Conservation (phyloP, 2,888 invertebrate genomes). For the Orthosia gothica region DNA sequence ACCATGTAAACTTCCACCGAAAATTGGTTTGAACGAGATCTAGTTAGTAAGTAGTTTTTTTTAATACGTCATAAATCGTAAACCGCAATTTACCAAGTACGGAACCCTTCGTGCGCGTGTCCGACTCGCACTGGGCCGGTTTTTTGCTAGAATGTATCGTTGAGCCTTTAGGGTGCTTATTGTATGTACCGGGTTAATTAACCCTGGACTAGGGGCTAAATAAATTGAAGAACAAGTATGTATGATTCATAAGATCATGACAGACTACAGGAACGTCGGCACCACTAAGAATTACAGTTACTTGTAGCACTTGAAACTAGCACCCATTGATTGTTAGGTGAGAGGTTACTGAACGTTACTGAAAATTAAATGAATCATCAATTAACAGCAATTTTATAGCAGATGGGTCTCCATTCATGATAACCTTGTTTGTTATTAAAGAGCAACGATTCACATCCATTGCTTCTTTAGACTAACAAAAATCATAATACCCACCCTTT, state of each 20-base stretch:
- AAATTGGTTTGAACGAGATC: too few relatives aligned
- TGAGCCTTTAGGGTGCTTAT: too few relatives aligned
- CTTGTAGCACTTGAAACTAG: not conserved
- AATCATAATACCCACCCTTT: too few relatives aligned
- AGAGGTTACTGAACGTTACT: conserved; percentile 57
- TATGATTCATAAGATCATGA: conserved; percentile 33
- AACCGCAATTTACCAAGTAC: too few relatives aligned
- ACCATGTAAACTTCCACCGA: too few relatives aligned
- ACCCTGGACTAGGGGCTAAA: not conserved
- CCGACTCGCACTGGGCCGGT: too few relatives aligned
- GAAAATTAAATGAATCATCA: conserved; percentile 56
- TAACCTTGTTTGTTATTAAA: not conserved
- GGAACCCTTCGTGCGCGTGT: too few relatives aligned
- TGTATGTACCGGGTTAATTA: not conserved
- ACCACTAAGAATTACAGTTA: conserved; percentile 29
- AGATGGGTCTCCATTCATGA: conserved; percentile 21
- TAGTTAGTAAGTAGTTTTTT: too few relatives aligned
- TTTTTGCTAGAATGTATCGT: too few relatives aligned
- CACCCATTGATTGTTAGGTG: conserved; percentile 48
- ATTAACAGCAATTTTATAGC: conserved; percentile 35
- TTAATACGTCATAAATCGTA: too few relatives aligned
- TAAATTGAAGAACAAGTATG: not conserved
- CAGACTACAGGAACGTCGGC: not conserved
- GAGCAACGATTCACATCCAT: not conserved
- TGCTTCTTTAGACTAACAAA: not conserved